phyloP scores from a whole-genome alignment of 2,113 vertebrate species.

The Dermatemys mawii region DNA sequence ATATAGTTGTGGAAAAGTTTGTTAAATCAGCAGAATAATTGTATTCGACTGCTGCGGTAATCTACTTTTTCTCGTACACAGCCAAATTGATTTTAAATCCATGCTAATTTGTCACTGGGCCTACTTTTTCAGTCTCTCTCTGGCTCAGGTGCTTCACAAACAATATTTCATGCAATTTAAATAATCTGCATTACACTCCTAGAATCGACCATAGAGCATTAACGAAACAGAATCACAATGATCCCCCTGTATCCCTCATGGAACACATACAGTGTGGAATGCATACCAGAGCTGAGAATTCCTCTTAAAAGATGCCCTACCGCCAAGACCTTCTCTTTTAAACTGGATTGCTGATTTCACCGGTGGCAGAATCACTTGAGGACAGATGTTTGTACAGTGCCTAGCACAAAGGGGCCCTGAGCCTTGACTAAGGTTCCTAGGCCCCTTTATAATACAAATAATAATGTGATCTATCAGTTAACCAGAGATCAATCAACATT shows the following conservation, averaged over 20 bases:
- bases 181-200: not conserved
- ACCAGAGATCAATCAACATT: not conserved
- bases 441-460: not conserved
- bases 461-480: not conserved
- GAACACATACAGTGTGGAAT: fast-evolving
- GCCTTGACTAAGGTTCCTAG: not conserved
- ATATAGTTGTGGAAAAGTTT: not conserved
- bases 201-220: not conserved
- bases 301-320: not conserved
- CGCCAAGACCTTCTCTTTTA: not conserved
- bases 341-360: not conserved
- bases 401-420: not conserved
- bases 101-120: not conserved
- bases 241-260: not conserved
- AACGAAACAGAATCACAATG: not conserved
- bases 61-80: not conserved
- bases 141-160: not conserved
- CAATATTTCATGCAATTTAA: not conserved
- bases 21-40: not conserved
- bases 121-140: not conserved
- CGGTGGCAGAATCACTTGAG: not conserved
- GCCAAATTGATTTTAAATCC: fast-evolving
- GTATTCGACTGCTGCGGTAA: not conserved
- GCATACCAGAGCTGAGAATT: not conserved
- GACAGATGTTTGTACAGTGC: not conserved